Base-by-base conservation (phyloP, 2,797 vertebrate genomes). In the Lutjanus argentimaculatus region DNA sequence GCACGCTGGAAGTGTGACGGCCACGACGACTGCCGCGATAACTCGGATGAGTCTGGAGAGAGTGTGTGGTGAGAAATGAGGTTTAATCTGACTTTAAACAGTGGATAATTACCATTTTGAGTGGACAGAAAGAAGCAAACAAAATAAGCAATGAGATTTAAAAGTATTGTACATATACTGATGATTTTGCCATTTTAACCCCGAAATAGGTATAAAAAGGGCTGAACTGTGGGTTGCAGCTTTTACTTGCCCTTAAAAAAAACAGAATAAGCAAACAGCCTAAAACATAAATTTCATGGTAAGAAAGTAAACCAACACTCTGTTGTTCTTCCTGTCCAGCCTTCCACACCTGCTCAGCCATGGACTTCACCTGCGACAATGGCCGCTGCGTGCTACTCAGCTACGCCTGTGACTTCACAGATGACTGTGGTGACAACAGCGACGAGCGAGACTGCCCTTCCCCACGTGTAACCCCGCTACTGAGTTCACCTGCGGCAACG, bases 351-450 rank as follows among this genome's bases (percentile, higher is more conserved):
- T 99, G 98, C 83, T 94, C 90, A 53, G 84, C 96, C 1, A 94
- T 90, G 52, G 95, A 97, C 77, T 99, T 98, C 85, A 98, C 97
- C 56, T 99, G 98, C 62, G 94, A 94, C 89, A 98, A 96, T 0
- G 97, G 97, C 8, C 95, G 95, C 14, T 99, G 98, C 0, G 88
- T 98, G 3, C 95, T 89, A 0, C 92, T 98, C 17, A 75, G 84
- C 73, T 97, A 97, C 71, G 91, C 91, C 65, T 99, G 98, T 2
- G 97, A 99, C 90, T 96, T 97, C 94, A 96, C 95, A 30, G 90
- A 99, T 1, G 97, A 99, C 94, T 99, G 98, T 51, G 96, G 96
- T 0, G 98, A 99, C 92, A 96, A 96, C 93, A 99, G 97, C 0
- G 98, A 99, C 0, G 98, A 99, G 85, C 87, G 19, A 7, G 96